phyloP scores from a whole-genome alignment of 2,113 vertebrate species.

The Lepus timidus region DNA sequence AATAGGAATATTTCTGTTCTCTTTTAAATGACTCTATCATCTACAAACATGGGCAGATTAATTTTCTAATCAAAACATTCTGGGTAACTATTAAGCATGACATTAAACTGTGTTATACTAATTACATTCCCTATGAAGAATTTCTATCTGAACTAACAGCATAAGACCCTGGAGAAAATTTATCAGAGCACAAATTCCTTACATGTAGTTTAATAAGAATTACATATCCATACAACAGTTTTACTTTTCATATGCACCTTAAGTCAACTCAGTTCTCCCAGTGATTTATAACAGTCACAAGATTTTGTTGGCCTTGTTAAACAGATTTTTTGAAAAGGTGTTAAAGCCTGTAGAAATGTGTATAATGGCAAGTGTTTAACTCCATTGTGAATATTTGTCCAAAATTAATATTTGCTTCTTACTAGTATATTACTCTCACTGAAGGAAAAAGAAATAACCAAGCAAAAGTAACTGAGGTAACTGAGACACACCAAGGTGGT shows the following conservation, averaged over 20 bases:
- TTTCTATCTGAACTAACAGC: constrained; percentile 86
- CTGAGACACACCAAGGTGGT: neutral
- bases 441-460: neutral
- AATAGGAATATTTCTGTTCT: constrained; percentile 79
- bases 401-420: constrained; percentile 67
- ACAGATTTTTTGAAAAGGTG: neutral
- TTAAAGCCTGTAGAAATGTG: neutral
- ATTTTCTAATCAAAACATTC: constrained; percentile 91
- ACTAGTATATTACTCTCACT: neutral
- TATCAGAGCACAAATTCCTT: constrained; percentile 81
- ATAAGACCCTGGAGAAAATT: constrained; percentile 84
- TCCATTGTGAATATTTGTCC: constrained; percentile 25
- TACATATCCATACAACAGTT: constrained; percentile 78
- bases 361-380: constrained; percentile 11
- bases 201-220: constrained; percentile 80
- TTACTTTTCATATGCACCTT: constrained; percentile 36
- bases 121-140: constrained; percentile 87
- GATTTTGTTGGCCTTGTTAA: constrained; percentile 66
- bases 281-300: constrained; percentile 39
- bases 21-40: constrained; percentile 88
- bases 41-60: constrained; percentile 88
- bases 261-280: constrained; percentile 41
- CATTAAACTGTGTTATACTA: constrained; percentile 89
- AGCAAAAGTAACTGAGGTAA: constrained; percentile 11
- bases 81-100: constrained; percentile 90